phyloP scores from a whole-genome alignment of 2,888 invertebrate genomes.

The Operophtera brumata region DNA sequence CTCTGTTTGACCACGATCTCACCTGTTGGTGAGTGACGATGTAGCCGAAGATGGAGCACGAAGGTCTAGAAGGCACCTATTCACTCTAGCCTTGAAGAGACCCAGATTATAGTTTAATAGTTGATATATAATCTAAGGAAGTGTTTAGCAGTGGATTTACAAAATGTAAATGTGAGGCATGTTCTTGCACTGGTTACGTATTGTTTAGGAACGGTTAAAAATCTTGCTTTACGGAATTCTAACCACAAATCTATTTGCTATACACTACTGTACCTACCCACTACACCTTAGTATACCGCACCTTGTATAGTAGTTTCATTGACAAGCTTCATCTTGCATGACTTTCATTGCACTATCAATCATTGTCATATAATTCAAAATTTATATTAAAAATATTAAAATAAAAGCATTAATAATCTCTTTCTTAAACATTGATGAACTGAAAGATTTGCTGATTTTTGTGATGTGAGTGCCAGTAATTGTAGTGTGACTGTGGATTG shows the following conservation, averaged over 20 bases:
- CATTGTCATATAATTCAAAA: slow-evolving; percentile 16
- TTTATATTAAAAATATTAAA: not conserved
- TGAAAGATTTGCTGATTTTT: not conserved
- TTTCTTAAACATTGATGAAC: slow-evolving; percentile 8
- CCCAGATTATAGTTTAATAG: too few relatives aligned
- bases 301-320: slow-evolving; percentile 1
- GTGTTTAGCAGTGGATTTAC: not conserved
- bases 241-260: not conserved
- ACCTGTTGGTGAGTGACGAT: too few relatives aligned
- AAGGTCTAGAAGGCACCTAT: too few relatives aligned
- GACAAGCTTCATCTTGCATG: slow-evolving; percentile 24
- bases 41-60: too few relatives aligned
- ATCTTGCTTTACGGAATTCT: not conserved
- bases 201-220: not conserved
- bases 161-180: not conserved
- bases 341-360: slow-evolving; percentile 26
- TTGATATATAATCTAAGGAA: too few relatives aligned
- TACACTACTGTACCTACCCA: not conserved
- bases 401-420: slow-evolving; percentile 12
- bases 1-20: too few relatives aligned
- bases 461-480: not conserved
- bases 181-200: not conserved
- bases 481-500: slow-evolving; percentile 45
- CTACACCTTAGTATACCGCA: not conserved
- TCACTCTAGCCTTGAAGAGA: too few relatives aligned